Percentiles rank a stretch among this genome's conserved stretches.
Evolutionary conservation across 2,797 vertebrate genomes (phyloP).

Genomic region (Craterocephalus amniculus): DNA sequence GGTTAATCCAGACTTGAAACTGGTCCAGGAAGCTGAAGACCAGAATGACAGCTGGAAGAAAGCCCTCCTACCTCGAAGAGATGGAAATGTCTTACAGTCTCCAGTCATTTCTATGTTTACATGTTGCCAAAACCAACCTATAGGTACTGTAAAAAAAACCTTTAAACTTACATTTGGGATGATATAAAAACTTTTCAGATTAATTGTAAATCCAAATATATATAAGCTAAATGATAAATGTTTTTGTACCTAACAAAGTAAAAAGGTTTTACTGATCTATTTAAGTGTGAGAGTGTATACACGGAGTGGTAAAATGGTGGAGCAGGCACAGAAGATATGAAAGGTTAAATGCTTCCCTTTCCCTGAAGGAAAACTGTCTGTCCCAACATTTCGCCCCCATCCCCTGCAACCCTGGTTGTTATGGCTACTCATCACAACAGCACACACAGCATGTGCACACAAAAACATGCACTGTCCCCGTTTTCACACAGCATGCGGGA

Average conservation of each 20-base stretch:
- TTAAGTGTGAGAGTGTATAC: not conserved
- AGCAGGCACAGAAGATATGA: slow-evolving; percentile 28
- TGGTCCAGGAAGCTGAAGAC: not conserved
- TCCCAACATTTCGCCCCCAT: slow-evolving; percentile 36
- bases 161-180: not conserved
- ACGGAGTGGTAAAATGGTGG: not conserved
- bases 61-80: not conserved
- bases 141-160: not conserved
- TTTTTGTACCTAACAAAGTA: not conserved
- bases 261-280: not conserved
- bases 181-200: not conserved
- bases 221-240: not conserved
- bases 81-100: not conserved
- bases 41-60: not conserved
- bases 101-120: not conserved
- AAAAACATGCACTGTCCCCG: slow-evolving; percentile 4
- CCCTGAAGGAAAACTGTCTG: slow-evolving; percentile 49
- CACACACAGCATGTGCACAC: slow-evolving; percentile 6
- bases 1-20: not conserved
- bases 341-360: slow-evolving; percentile 55
- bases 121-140: not conserved
- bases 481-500: slow-evolving; percentile 13
- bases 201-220: not conserved
- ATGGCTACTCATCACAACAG: slow-evolving; percentile 56
- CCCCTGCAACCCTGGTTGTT: slow-evolving; percentile 45